Evolutionary conservation across 2,797 vertebrate genomes (phyloP), one percentile per base, ranked within the genome.

Genomic region (Alcedo quadribrachys): DNA sequence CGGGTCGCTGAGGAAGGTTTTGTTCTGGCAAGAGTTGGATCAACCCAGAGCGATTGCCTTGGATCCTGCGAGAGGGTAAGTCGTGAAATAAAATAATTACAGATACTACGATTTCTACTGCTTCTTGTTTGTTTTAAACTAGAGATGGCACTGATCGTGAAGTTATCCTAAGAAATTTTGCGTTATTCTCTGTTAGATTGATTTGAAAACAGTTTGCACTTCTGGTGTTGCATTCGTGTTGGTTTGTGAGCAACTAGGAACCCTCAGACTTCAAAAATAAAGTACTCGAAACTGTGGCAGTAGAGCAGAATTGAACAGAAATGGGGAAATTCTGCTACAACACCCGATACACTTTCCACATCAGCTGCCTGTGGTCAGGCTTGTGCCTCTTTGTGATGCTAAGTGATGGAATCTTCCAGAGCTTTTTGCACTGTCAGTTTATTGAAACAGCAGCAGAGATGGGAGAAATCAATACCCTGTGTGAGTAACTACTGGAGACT

Each of bases 21-120:
- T 99, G 91, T 99, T 99, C 96, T 99, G 99, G 99, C 99, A 99
- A 97, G 99, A 99, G 73, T 97, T 99, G 97, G 99, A 99, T 97
- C 99, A 99, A 93, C 99, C 99, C 13, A 98, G 99, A 97, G 99
- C 99, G 57, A 98, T 99, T 73, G 98, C 99, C 79, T 97, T 99
- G 98, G 99, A 99, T 96, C 99, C 99, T 69, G 95, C 97, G 71
- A 98, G 98, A 97, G 99, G 99, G 99, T 99, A 97, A 99, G 99
- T 98, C 35, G 77, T 28, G 28, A 77, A 54, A 33, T 18, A 45
- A 55, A 85, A 45, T 43, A 28, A n/a, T 87, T 75, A 86, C 37
- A 55, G 46, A 80, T 69, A 27, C 3, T 42, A 7, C n/a, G 6
- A 20, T 33, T 37, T 30, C 12, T 65, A 1, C 12, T 43, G 0